Evolutionary conservation across 1,140 invertebrate species (phyloP).

Genomic region (Amyelois transitella): DNA sequence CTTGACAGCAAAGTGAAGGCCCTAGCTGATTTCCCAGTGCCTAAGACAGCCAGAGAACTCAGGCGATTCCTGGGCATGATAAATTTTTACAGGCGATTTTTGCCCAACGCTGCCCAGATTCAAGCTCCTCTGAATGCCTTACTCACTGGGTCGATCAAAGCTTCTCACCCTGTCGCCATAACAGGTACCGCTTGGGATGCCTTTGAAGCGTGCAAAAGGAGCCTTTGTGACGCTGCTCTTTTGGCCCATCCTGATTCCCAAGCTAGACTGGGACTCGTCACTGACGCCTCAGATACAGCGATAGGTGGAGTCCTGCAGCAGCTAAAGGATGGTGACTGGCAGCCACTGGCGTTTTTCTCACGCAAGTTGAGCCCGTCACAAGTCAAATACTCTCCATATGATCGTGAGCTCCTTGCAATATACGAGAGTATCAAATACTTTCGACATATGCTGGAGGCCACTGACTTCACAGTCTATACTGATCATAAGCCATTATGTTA

Average conservation of each 20-base stretch:
- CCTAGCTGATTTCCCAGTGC: slow-evolving; percentile 31
- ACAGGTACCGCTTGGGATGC: background rate
- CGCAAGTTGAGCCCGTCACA: background rate
- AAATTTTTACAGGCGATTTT: slow-evolving; percentile 39
- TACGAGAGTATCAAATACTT: slow-evolving; percentile 5
- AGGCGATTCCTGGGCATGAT: slow-evolving; percentile 54
- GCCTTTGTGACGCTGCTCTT: slow-evolving; percentile 28
- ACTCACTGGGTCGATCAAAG: background rate
- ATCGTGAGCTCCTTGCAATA: too few relatives aligned
- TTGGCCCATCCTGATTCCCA: slow-evolving; percentile 23
- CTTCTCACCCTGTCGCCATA: background rate
- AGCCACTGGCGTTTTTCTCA: slow-evolving; percentile 4
- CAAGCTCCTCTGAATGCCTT: slow-evolving; percentile 7
- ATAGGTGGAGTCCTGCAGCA: slow-evolving; percentile 49
- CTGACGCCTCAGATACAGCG: slow-evolving; percentile 40
- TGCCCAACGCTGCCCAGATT: slow-evolving; percentile 22
- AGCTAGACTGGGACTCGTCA: slow-evolving; percentile 4
- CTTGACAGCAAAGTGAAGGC: slow-evolving; percentile 16
- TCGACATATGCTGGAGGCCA: slow-evolving; percentile 1
- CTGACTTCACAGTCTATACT: background rate
- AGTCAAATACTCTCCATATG: slow-evolving; percentile 3
- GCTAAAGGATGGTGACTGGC: slow-evolving; percentile 15
- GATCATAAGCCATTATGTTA: background rate
- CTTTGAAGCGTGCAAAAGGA: background rate
- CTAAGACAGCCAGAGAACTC: slow-evolving; percentile 31